These are phyloP conservation scores for Tetropium fuscum DNA, from an alignment of 2,888 invertebrate genomes.

Conservation along the genomic window DNA sequence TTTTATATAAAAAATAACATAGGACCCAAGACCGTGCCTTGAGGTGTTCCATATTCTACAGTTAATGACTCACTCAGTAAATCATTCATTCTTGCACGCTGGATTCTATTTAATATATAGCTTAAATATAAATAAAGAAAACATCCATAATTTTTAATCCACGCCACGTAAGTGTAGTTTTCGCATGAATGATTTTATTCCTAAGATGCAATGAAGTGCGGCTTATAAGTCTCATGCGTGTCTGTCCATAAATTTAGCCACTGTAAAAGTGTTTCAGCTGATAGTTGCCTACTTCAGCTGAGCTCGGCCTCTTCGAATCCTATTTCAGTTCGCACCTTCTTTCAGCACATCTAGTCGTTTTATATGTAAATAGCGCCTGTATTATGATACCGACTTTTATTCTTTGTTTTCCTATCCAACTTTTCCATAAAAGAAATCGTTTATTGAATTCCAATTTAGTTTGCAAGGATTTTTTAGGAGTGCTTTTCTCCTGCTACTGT, in stretches of 20 bases:
- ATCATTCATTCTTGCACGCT: too few relatives aligned
- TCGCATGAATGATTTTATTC: conserved; percentile 9
- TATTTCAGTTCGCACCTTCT: conserved; percentile 18
- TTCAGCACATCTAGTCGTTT: conserved; percentile 17
- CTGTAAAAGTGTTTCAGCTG: conserved; percentile 14
- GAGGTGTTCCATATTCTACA: too few relatives aligned
- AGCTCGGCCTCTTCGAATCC: conserved; percentile 11
- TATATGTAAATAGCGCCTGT: conserved; percentile 21
- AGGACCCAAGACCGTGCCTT: too few relatives aligned
- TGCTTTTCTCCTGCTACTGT: too few relatives aligned
- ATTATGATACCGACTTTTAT: conserved; percentile 10
- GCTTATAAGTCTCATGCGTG: conserved; percentile 18
- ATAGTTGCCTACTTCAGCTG: background rate
- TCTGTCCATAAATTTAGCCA: conserved; percentile 23
- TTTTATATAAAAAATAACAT: too few relatives aligned
- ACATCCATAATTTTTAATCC: too few relatives aligned
- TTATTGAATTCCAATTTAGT: conserved; percentile 5
- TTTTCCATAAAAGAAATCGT: background rate
- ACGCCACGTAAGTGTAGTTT: conserved; percentile 1
- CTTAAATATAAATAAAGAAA: too few relatives aligned
- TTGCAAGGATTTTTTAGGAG: too few relatives aligned
- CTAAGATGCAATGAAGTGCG: conserved; percentile 21
- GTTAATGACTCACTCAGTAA: too few relatives aligned
- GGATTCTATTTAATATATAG: too few relatives aligned
- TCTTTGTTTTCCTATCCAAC: conserved; percentile 6